phyloP scores from a whole-genome alignment of 2,113 vertebrate species.

The Myiozetetes cayanensis region DNA sequence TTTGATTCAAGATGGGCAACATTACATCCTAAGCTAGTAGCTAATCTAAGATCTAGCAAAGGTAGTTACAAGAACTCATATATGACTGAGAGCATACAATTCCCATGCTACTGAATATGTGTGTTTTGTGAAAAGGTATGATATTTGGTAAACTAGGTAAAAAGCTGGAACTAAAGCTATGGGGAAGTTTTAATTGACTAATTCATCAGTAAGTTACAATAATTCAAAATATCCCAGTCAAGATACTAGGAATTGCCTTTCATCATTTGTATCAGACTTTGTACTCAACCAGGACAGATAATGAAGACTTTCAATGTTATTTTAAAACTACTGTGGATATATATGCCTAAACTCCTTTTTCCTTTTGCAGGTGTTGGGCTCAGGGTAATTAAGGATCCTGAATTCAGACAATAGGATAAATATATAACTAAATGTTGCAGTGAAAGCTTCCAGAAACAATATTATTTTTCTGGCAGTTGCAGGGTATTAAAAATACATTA shows the following conservation, averaged over 20 bases:
- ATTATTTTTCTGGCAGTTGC: conserved; percentile 40
- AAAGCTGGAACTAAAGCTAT: neutral
- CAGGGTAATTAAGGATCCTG: neutral
- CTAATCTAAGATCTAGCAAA: neutral
- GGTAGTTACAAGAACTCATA: neutral
- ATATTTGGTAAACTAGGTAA: neutral
- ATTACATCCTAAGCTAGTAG: neutral
- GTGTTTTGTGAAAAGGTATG: neutral
- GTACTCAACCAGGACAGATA: neutral
- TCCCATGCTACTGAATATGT: neutral
- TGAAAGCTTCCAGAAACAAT: conserved; percentile 47
- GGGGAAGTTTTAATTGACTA: neutral
- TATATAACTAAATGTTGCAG: conserved; percentile 24
- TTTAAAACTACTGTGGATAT: neutral
- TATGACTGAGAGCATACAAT: neutral
- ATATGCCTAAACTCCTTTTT: neutral
- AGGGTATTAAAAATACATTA: conserved; percentile 62
- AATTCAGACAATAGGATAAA: conserved; percentile 2
- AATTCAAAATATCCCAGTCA: neutral
- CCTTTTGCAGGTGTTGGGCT: neutral
- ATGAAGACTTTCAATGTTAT: neutral
- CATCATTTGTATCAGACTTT: neutral
- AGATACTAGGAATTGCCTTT: neutral
- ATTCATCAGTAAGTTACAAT: neutral
- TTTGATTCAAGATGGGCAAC: neutral